A percentile compares a stretch with the other conserved stretches of the same genome.
Conservation (phyloP, 2,888 invertebrate species). For the Scrobipalpa costella region DNA sequence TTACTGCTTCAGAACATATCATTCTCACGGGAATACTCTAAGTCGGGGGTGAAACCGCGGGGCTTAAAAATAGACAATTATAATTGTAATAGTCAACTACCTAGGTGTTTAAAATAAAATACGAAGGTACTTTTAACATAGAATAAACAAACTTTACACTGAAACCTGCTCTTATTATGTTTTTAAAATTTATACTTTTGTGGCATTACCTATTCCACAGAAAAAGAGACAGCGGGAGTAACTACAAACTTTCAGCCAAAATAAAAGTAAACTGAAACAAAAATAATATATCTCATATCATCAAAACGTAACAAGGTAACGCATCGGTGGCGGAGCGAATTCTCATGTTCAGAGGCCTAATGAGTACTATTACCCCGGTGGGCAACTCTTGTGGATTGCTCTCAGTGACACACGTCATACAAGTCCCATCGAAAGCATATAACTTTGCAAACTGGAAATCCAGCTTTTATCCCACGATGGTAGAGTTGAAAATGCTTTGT, state of each 20-base stretch:
- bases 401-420: background rate
- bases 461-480: background rate
- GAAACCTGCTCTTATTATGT: too few relatives aligned
- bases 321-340: slow-evolving; percentile 2
- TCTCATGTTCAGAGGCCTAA: slow-evolving; percentile 6
- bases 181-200: too few relatives aligned
- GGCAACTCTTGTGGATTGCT: slow-evolving; percentile 2
- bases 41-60: too few relatives aligned
- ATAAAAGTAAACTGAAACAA: background rate
- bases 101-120: too few relatives aligned
- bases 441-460: background rate
- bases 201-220: too few relatives aligned
- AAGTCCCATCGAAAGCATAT: background rate
- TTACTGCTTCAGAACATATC: too few relatives aligned
- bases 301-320: slow-evolving; percentile 12
- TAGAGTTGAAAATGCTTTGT: background rate
- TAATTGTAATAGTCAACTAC: too few relatives aligned
- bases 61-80: too few relatives aligned
- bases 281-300: background rate
- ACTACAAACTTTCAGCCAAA: background rate
- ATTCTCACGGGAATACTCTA: too few relatives aligned
- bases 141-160: too few relatives aligned
- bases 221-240: background rate
- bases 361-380: slow-evolving; percentile 13
- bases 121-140: too few relatives aligned